phyloP scores from a whole-genome alignment of 2,888 invertebrate genomes.

The Melikaiella ostensackeni region DNA sequence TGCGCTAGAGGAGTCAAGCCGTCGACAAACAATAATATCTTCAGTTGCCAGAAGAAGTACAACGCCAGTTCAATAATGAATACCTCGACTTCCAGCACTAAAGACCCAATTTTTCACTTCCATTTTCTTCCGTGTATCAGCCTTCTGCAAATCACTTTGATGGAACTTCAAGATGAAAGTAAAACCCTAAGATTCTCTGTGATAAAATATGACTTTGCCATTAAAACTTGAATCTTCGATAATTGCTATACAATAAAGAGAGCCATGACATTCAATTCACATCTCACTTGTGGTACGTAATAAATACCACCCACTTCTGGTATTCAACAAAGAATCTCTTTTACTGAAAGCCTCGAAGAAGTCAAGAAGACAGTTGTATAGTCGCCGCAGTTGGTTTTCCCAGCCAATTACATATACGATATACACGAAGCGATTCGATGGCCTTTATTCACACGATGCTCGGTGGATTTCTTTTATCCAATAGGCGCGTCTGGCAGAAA shows the following conservation, averaged over 20 bases:
- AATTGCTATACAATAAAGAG: neutral
- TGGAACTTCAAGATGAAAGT: too few species aligned
- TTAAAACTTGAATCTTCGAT: neutral
- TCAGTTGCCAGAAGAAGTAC: too few species aligned
- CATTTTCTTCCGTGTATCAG: too few species aligned
- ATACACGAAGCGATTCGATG: neutral
- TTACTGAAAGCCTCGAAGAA: neutral
- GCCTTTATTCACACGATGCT: neutral
- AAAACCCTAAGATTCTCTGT: too few species aligned
- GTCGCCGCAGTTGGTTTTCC: neutral
- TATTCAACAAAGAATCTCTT: neutral
- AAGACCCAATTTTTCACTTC: too few species aligned
- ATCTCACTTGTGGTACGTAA: neutral
- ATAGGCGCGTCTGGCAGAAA: slow-evolving; percentile 10
- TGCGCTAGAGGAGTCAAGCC: too few species aligned
- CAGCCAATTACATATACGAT: slow-evolving; percentile 10
- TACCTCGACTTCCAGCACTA: too few species aligned
- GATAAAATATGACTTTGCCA: neutral
- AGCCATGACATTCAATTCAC: neutral
- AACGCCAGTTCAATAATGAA: too few species aligned
- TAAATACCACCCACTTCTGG: neutral
- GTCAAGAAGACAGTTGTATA: neutral
- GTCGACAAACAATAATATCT: too few species aligned
- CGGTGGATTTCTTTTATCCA: neutral
- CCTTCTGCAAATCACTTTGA: too few species aligned